Conservation (phyloP, 2,113 vertebrate genomes). For the Erpornis zantholeuca region DNA sequence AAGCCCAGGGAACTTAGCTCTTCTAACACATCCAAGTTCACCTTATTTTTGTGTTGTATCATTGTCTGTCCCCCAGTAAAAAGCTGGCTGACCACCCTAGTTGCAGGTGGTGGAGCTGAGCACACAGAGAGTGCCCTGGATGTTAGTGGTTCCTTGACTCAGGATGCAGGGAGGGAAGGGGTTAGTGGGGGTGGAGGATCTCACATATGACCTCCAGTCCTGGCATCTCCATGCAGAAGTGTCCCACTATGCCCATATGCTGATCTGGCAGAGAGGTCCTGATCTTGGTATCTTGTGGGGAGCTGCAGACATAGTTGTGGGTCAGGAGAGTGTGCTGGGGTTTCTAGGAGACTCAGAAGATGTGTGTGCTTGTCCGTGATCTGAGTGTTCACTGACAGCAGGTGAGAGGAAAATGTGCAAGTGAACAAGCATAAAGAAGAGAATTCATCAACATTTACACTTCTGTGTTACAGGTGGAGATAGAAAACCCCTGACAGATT, state of each 20-base stretch:
- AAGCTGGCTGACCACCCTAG: not conserved
- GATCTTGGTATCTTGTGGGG: not conserved
- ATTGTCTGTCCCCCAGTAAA: not conserved
- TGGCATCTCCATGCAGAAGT: not conserved
- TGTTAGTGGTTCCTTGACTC: not conserved
- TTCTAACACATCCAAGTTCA: not conserved
- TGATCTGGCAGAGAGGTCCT: not conserved
- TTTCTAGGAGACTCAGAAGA: not conserved
- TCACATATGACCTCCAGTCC: rapidly evolving
- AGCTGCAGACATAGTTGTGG: not conserved
- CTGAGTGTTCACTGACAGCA: not conserved
- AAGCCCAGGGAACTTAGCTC: not conserved
- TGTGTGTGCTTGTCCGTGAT: not conserved
- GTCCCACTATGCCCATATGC: rapidly evolving
- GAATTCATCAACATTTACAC: not conserved
- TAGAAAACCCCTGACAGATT: rapidly evolving
- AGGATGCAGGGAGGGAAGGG: not conserved
- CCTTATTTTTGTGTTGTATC: not conserved
- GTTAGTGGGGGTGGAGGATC: too few species aligned
- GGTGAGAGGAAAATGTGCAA: not conserved
- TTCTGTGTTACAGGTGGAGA: rapidly evolving
- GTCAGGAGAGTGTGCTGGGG: not conserved
- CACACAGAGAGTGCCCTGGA: not conserved
- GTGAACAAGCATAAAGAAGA: not conserved
- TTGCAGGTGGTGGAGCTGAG: not conserved